Conservation (phyloP, 2,888 invertebrate genomes). For the Papilio elwesi region DNA sequence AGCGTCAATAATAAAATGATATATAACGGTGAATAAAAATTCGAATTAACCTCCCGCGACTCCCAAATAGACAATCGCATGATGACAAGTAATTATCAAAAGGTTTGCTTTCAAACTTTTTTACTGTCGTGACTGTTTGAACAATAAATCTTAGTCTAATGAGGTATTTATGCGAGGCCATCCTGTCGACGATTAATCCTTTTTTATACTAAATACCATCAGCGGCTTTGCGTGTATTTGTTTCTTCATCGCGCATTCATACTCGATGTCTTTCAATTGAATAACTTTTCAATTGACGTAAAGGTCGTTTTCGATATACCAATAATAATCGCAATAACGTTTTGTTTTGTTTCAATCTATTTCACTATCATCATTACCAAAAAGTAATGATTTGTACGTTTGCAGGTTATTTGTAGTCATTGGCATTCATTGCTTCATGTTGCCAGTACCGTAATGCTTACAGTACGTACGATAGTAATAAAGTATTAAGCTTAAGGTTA, state of each 20-base stretch:
- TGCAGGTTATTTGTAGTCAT: neutral
- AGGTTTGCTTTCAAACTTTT: slow-evolving; percentile 73
- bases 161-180: slow-evolving; percentile 81
- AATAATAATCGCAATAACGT: neutral
- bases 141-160: slow-evolving; percentile 81
- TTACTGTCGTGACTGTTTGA: slow-evolving; percentile 79
- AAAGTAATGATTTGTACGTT: neutral
- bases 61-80: slow-evolving; percentile 82
- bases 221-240: slow-evolving; percentile 18
- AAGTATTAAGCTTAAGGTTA: neutral
- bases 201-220: slow-evolving; percentile 45
- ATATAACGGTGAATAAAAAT: slow-evolving; percentile 75
- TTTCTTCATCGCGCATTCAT: slow-evolving; percentile 14
- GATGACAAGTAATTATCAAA: slow-evolving; percentile 82
- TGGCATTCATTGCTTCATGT: slow-evolving; percentile 5
- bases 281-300: neutral
- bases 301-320: neutral
- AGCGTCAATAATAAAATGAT: slow-evolving; percentile 81
- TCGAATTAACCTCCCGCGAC: slow-evolving; percentile 68
- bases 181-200: slow-evolving; percentile 80
- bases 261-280: slow-evolving; percentile 7
- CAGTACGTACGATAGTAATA: neutral
- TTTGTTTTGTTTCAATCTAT: neutral
- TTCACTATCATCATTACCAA: neutral
- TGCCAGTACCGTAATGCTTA: neutral